Evolutionary conservation across 2,113 vertebrate genomes (phyloP), one percentile per base, ranked within the genome.

Genomic region (Heterocephalus glaber): DNA sequence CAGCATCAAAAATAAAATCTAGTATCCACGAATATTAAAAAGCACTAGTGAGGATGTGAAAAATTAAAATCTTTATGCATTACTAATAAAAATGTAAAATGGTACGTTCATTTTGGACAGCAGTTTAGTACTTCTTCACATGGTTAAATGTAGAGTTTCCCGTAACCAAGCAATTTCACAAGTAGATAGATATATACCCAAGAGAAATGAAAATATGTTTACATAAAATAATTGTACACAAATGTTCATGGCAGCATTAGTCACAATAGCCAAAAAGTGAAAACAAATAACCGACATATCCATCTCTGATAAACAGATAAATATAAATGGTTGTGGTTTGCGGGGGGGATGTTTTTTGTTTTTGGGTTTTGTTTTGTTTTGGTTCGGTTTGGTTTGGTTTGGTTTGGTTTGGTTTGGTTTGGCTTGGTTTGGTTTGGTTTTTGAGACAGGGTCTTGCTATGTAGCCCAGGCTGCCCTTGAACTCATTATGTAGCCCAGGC

Each of bases 141-240:
- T 54, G 5, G 52, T 52, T 88, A 65, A 28, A n/a, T 30, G 1
- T 7, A 76, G 58, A 44, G 54, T 49, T 56, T 14, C 61, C 61
- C 12, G 2, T 84, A 52, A 58, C 26, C 33, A 22, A 47, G 33
- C 14, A 61, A 49, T 76, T 83, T 49, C 35, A 52, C 44, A 38
- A 76, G 72, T 76, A 44, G 0, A 38, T 91, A 56, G 7, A 52
- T 70, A 24, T 30, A 17, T 13, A 58, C 72, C 30, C 66, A 47
- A 61, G 81, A 92, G 54, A 82, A 87, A 81, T 92, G 24, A 88
- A 93, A 86, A 41, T 26, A 49, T 47, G 20, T 74, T 52, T n/a
- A 9, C 41, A 49, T 66, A 72, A 74, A 74, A 49, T 94, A 91
- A 17, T 8, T 58, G 7, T n/a, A 65, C 9, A 58, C 54, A n/a